Conservation (phyloP, 2,797 vertebrate species). For the Mormyrops attenuatus region DNA sequence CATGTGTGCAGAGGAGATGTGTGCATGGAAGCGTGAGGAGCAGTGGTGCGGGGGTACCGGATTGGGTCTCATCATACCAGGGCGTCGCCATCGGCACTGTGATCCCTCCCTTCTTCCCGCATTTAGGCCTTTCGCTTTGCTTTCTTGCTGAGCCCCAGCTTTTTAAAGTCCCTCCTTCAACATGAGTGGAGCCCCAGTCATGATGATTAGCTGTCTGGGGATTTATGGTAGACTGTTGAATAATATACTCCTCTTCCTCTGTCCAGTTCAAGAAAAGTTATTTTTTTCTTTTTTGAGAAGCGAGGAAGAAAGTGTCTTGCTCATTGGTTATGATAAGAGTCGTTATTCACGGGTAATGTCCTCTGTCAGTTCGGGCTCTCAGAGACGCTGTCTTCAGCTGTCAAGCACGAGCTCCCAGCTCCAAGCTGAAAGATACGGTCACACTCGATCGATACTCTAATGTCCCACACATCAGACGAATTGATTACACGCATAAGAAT, state of each 20-base stretch:
- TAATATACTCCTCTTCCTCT: not conserved
- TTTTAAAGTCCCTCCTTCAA: not conserved
- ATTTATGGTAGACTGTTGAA: not conserved
- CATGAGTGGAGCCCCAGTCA: not conserved
- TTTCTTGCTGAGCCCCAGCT: not conserved
- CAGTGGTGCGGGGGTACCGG: not conserved
- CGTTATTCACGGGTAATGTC: not conserved
- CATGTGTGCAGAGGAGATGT: not conserved
- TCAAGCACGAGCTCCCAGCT: not conserved
- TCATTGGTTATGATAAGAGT: not conserved
- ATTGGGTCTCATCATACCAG: not conserved
- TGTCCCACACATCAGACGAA: not conserved
- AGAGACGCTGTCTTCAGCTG: not conserved
- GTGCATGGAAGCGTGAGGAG: not conserved
- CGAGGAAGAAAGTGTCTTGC: not conserved
- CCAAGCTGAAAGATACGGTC: not conserved
- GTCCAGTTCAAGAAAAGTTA: not conserved
- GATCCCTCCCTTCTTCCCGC: not conserved
- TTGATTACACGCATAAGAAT: not conserved
- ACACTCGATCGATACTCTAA: not conserved
- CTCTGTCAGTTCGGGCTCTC: not conserved
- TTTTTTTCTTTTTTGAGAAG: not conserved
- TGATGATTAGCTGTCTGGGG: not conserved
- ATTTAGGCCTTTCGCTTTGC: not conserved
- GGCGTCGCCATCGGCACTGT: not conserved